Base-by-base conservation (phyloP, 2,888 invertebrate species). In the Nomada hirtipes region DNA sequence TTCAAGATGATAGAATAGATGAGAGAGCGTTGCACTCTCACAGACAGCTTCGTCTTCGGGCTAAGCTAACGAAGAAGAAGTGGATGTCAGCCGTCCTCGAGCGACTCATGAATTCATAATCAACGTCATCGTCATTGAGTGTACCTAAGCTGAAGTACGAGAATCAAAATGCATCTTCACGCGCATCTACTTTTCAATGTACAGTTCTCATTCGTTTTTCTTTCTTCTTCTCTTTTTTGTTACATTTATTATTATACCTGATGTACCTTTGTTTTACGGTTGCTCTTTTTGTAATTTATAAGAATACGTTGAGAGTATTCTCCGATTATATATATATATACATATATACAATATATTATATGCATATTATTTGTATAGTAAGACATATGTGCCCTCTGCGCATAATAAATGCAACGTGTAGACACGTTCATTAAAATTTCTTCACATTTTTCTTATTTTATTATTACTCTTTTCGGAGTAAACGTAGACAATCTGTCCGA, bases 1-100 rank as follows among this genome's bases (percentile, higher is more conserved):
- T 98, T 98, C 94, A 96, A 97, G 93, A 96, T 97, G 95, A 98
- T 98, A 92, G 96, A 96, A 91, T 94, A 36, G 91, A 94, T 67
- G 76, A 20, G 67, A 69, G 68, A 72, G 26, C 13, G 10, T 29
- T 57, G 61, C 57, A 68, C 42, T 78, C 29, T 75, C 65, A 85
- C 59, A 82, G 67, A 60, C 63, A 64, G 76, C 79, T 52, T 65
- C 44, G 36, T 44, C 61, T 74, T 72, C 63, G 65, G 23, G 63
- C n/a, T 61, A 42, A 11, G 23, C 52, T 77, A 72, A 80, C 55
- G 60, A 79, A 69, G 76, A 74, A 44, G 70, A 60, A 79, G 78
- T 60, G 77, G 73, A 69, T 75, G 74, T 73, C 74, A 76, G 50
- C 79, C 57, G 78, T 79, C 73, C 79, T 74, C 77, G 72, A 78